A percentile compares a stretch with the other conserved stretches of the same genome.
Evolutionary conservation across 1,140 invertebrate species (phyloP).

Genomic region (Cephus cinctus): DNA sequence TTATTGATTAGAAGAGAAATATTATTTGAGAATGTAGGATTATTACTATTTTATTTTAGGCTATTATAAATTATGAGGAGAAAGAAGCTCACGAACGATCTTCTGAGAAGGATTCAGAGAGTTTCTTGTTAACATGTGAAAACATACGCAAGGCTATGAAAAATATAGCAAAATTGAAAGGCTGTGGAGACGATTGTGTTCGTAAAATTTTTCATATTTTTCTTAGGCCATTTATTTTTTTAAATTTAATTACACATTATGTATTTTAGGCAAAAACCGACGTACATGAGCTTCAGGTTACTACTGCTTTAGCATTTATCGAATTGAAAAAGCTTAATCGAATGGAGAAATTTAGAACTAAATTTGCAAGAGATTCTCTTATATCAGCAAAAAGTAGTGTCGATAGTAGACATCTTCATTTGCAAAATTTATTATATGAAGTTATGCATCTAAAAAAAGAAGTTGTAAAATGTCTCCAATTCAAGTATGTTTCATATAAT

Average conservation of each 20-base stretch:
- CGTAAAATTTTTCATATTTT: conserved; percentile 6
- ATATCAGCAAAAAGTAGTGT: conserved; percentile 81
- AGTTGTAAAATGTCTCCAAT: conserved; percentile 90
- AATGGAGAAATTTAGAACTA: conserved; percentile 82
- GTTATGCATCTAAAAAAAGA: conserved; percentile 90
- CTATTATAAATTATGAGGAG: conserved; percentile 71
- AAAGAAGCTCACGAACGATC: conserved; percentile 66
- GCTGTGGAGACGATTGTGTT: conserved; percentile 42
- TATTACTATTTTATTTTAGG: conserved; percentile 50
- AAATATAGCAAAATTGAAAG: conserved; percentile 68
- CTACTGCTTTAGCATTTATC: conserved; percentile 74
- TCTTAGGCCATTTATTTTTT: conserved; percentile 9
- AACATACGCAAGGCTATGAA: conserved; percentile 65
- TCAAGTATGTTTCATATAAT: conserved; percentile 64
- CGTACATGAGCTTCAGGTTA: conserved; percentile 66
- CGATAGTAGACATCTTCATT: conserved; percentile 84
- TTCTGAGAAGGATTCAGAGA: conserved; percentile 65
- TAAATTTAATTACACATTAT: conserved; percentile 16
- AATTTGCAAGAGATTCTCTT: conserved; percentile 76
- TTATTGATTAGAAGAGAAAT: too few species aligned
- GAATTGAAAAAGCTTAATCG: conserved; percentile 88
- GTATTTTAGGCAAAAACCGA: conserved; percentile 60
- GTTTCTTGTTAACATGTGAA: conserved; percentile 69
- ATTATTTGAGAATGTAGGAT: conserved; percentile 1
- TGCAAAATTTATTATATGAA: conserved; percentile 96